Evolutionary conservation across 2,888 invertebrate genomes (phyloP).

Genomic region (Metellina segmentata): DNA sequence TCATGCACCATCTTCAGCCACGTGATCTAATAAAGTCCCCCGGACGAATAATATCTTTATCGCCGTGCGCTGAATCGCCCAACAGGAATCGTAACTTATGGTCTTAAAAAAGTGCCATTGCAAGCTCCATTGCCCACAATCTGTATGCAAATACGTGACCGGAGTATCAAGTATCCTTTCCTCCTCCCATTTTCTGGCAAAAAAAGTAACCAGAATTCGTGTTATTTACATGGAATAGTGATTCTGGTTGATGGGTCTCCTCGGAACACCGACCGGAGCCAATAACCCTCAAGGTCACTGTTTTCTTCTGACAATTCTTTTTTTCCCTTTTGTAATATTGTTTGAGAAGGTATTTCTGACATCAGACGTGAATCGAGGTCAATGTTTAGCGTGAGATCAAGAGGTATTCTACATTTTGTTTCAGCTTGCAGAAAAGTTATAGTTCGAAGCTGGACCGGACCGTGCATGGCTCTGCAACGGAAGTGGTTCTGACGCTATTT

Average conservation of each 20-base stretch:
- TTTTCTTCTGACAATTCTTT: neutral
- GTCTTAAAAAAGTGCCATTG: neutral
- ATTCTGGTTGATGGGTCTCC: neutral
- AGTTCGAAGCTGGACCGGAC: neutral
- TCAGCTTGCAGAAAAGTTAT: neutral
- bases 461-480: too few species aligned
- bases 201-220: slow-evolving; percentile 1
- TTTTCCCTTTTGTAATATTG: neutral
- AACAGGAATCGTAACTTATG: slow-evolving; percentile 16
- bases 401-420: neutral
- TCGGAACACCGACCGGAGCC: slow-evolving; percentile 2
- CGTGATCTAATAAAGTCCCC: too few species aligned
- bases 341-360: too few species aligned
- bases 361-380: too few species aligned
- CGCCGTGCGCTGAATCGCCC: too few species aligned
- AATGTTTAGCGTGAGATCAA: neutral
- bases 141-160: slow-evolving; percentile 23
- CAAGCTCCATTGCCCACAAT: neutral
- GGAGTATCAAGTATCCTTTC: slow-evolving; percentile 3
- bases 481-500: too few species aligned
- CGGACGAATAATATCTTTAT: too few species aligned
- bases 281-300: slow-evolving; percentile 49
- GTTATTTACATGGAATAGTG: neutral
- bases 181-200: neutral
- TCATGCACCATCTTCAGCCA: too few species aligned